Evolutionary conservation across 1,140 invertebrate genomes (phyloP), one percentile per base, ranked within the genome.

Genomic region (Ceratina japonica): DNA sequence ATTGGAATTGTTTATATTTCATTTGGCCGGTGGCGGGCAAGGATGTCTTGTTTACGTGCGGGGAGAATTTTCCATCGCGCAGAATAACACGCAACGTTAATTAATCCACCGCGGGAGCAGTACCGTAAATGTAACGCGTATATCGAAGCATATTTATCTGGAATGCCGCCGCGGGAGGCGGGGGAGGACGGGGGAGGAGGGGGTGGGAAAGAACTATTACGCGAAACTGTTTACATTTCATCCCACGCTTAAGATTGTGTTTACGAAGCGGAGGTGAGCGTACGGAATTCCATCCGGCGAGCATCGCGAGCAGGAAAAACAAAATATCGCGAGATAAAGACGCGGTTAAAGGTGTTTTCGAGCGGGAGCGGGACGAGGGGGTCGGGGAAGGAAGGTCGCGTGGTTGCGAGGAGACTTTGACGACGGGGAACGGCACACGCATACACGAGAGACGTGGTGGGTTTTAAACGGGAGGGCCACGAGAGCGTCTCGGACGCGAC

Each of bases 381-480:
- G 52, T 65, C 59, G 69, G 64, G 64, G 81, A 22, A 68, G 59
- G 49, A 76, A 65, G 63, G 62, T 81, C 24, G 73, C 72, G 62
- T 63, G 66, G 37, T 65, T 62, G 22, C 59, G 59, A 69, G 78
- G 80, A 83, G 80, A 80, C 72, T 80, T 80, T 80, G 54, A 62
- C 78, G 72, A 75, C 54, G 49, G 69, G 16, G 37, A 49, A 18
- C n/a, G n/a, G 37, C 49, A 54, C 15, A 44, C 44, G 52, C 22
- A n/a, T 37, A 56, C 64, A 54, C 72, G 49, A 27, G 13, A 22
- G 3, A 8, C 10, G n/a, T n/a, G n/a, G n/a, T n/a, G n/a, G 3
- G 37, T 3, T 44, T 44, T 44, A 44, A 44, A 44, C 10, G 13
- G 22, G 56, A 49, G 18, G 49, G 64, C 54, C 64, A 58, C 37